Conservation (phyloP, 35 echinoderm and acorn worm species). For the Diadema setosum region DNA sequence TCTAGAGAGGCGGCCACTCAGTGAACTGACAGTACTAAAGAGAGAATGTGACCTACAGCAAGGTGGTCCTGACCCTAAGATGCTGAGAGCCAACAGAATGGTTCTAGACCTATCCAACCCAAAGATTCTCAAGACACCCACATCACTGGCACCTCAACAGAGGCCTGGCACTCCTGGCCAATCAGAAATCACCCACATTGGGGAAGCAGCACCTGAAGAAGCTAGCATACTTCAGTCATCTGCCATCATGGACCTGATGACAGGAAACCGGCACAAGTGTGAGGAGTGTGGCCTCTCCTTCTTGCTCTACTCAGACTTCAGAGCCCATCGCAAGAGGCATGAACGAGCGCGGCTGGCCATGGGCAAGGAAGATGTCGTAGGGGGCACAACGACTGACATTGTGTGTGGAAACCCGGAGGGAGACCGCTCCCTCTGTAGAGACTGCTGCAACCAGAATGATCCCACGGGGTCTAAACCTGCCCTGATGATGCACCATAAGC, state of each 20-base stretch:
- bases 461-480: neutral
- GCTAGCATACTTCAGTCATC: slow-evolving; percentile 37
- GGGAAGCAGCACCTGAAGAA: slow-evolving; percentile 12
- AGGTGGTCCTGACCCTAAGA: slow-evolving; percentile 8
- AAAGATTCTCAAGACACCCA: neutral
- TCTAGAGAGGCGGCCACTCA: slow-evolving; percentile 42
- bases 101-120: slow-evolving; percentile 1
- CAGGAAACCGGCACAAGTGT: slow-evolving; percentile 86
- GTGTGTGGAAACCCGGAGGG: slow-evolving; percentile 82
- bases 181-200: neutral
- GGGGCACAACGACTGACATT: slow-evolving; percentile 49
- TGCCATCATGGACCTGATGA: slow-evolving; percentile 80
- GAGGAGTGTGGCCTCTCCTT: slow-evolving; percentile 94
- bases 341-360: slow-evolving; percentile 78
- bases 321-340: slow-evolving; percentile 86
- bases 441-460: slow-evolving; percentile 88
- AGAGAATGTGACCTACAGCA: slow-evolving; percentile 5
- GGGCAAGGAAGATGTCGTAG: slow-evolving; percentile 41
- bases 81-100: neutral
- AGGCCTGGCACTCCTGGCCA: neutral
- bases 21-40: slow-evolving; percentile 18
- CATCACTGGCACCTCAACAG: neutral
- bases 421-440: slow-evolving; percentile 80
- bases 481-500: neutral
- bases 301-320: slow-evolving; percentile 93